Evolutionary conservation across 2,113 vertebrate species (phyloP).

Genomic region (Nibea coibor): DNA sequence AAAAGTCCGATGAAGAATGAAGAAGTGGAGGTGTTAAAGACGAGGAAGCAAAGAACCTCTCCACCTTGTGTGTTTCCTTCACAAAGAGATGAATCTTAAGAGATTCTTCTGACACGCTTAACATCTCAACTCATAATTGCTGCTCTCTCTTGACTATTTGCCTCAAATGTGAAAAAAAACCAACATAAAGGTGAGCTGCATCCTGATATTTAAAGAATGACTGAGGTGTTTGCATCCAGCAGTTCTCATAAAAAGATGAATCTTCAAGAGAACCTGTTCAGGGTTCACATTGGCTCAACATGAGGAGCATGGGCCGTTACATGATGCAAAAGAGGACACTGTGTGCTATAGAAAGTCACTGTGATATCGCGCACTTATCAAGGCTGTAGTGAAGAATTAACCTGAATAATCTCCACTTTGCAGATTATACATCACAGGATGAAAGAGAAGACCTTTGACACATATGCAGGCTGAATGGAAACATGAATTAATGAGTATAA

Average conservation of each 20-base stretch:
- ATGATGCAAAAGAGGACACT: conserved; percentile 34
- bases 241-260: not conserved
- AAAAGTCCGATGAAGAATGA: conserved; percentile 4
- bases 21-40: not conserved
- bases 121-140: conserved; percentile 1
- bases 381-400: conserved; percentile 43
- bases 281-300: not conserved
- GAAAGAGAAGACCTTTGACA: not conserved
- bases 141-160: not conserved
- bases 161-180: not conserved
- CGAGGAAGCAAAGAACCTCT: conserved; percentile 13
- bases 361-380: conserved; percentile 30
- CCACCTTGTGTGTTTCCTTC: conserved; percentile 37
- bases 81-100: conserved; percentile 23
- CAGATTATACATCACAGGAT: not conserved
- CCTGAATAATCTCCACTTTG: conserved; percentile 31
- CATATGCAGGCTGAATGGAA: not conserved
- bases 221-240: not conserved
- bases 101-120: conserved; percentile 22
- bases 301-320: conserved; percentile 4
- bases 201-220: conserved; percentile 1
- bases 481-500: not conserved
- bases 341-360: not conserved
- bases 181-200: not conserved
- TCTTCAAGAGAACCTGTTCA: not conserved